Evolutionary conservation across 2,113 vertebrate species (phyloP).

Genomic region (Barbus barbus): DNA sequence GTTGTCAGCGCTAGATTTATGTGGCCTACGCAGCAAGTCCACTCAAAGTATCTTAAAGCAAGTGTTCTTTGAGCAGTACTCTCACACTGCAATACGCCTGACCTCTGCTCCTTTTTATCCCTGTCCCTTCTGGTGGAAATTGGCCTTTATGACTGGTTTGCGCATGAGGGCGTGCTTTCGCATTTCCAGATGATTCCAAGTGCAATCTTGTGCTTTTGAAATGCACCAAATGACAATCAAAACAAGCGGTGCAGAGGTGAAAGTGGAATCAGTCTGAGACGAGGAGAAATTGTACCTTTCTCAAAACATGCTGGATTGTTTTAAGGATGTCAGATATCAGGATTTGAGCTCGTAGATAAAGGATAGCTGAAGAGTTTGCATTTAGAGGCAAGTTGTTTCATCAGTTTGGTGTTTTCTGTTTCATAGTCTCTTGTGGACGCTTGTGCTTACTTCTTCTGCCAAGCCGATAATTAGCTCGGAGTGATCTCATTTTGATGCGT

Average conservation of each 20-base stretch:
- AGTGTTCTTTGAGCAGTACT: conserved; percentile 69
- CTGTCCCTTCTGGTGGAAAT: conserved; percentile 21
- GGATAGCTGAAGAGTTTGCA: background rate
- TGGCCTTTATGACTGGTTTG: conserved; percentile 14
- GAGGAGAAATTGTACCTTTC: background rate
- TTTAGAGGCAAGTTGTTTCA: background rate
- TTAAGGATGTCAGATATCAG: background rate
- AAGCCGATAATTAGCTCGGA: conserved; percentile 67
- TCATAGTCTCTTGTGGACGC: background rate
- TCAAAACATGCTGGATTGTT: background rate
- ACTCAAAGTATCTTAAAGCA: conserved; percentile 70
- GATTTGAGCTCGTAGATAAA: background rate
- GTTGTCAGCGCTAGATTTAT: conserved; percentile 73
- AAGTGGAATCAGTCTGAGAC: background rate
- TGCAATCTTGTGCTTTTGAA: background rate
- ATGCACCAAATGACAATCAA: conserved; percentile 2
- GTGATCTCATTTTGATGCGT: conserved; percentile 54
- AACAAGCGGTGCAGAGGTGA: background rate
- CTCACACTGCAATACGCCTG: background rate
- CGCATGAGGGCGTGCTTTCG: background rate
- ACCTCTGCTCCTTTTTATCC: conserved; percentile 14
- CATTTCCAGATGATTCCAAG: background rate
- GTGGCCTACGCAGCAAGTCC: conserved; percentile 54
- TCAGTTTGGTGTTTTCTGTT: background rate
- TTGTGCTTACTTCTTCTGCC: conserved; percentile 61